Conservation (phyloP, 2,113 vertebrate species). For the Anarhynchus alexandrinus region DNA sequence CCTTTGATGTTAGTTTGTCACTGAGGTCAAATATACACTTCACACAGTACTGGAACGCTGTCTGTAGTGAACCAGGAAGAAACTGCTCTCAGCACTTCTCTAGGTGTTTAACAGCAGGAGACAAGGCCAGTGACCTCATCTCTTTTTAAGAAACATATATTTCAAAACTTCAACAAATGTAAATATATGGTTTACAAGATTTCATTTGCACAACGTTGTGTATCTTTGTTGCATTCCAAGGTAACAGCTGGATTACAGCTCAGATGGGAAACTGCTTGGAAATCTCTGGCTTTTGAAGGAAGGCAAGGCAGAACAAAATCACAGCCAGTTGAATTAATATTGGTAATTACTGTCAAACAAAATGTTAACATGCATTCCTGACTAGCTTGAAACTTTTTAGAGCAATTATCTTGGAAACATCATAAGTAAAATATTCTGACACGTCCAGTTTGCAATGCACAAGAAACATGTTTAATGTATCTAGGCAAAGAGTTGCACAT, state of each 20-base stretch:
- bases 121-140: not conserved
- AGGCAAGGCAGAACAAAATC: conserved; percentile 33
- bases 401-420: not conserved
- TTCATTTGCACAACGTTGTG: not conserved
- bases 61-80: not conserved
- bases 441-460: not conserved
- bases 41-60: not conserved
- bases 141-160: not conserved
- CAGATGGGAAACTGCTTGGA: conserved; percentile 18
- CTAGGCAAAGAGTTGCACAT: not conserved
- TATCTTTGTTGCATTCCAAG: conserved; percentile 32
- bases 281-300: conserved; percentile 34
- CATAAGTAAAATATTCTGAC: not conserved
- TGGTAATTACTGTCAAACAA: conserved; percentile 16
- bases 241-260: conserved; percentile 12
- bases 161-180: not conserved
- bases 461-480: not conserved
- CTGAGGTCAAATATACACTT: not conserved
- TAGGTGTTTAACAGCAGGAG: not conserved
- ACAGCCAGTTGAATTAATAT: conserved; percentile 48
- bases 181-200: conserved; percentile 18
- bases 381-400: not conserved
- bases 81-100: not conserved
- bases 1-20: not conserved
- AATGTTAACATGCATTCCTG: not conserved